phyloP scores from a whole-genome alignment of 1,140 invertebrate species.

The Megalopta genalis region DNA sequence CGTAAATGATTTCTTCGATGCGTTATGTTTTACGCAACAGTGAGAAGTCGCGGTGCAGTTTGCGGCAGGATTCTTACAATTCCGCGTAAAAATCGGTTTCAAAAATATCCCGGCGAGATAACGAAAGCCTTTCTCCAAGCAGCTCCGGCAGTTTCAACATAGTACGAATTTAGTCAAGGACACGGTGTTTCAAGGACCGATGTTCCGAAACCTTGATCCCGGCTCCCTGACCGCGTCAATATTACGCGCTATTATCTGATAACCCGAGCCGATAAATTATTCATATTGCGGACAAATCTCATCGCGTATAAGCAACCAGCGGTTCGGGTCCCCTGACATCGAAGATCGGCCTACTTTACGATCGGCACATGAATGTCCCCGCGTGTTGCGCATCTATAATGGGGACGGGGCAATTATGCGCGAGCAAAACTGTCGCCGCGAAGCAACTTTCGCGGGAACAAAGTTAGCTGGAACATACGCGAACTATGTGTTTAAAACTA shows the following conservation, averaged over 20 bases:
- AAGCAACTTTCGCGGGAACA: background rate
- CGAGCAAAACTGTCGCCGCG: background rate
- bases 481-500: too few species aligned
- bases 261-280: slow-evolving; percentile 1
- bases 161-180: background rate
- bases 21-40: too few species aligned
- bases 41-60: too few species aligned
- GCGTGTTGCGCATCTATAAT: background rate
- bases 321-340: background rate
- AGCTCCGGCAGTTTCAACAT: too few species aligned
- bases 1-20: too few species aligned
- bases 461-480: too few species aligned
- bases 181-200: background rate
- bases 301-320: background rate
- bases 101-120: too few species aligned
- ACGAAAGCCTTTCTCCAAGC: too few species aligned
- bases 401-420: background rate
- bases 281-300: background rate
- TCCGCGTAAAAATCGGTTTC: too few species aligned
- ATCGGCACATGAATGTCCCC: background rate
- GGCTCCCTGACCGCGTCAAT: background rate
- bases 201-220: background rate
- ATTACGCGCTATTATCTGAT: background rate
- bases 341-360: background rate
- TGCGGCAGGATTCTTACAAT: too few species aligned